A percentile compares a stretch with the other conserved stretches of the same genome.
These are phyloP conservation scores for Eidolon helvum DNA, from an alignment of 2,113 vertebrate genomes.

Conservation along the genomic window DNA sequence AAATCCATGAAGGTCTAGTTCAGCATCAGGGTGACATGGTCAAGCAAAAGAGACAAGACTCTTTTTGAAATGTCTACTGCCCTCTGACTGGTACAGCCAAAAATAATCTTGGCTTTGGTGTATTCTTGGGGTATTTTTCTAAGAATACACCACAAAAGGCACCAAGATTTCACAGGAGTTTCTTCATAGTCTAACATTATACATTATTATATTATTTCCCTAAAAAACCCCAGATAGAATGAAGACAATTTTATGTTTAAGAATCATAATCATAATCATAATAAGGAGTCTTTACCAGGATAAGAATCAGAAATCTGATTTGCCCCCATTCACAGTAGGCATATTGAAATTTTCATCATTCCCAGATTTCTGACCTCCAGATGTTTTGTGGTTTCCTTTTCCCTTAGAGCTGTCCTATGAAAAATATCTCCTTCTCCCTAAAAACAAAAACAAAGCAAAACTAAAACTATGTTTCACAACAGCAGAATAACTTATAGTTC, in stretches of 20 bases:
- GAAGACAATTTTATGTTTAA: slow-evolving; percentile 33
- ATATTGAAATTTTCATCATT: slow-evolving; percentile 41
- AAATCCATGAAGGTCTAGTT: neutral
- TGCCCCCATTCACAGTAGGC: neutral
- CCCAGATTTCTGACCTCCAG: slow-evolving; percentile 32
- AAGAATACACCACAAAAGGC: slow-evolving; percentile 48
- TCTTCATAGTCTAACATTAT: slow-evolving; percentile 12
- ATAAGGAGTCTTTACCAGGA: slow-evolving; percentile 28
- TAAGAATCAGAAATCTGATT: slow-evolving; percentile 34
- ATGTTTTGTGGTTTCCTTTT: slow-evolving; percentile 55
- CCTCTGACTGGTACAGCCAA: slow-evolving; percentile 15
- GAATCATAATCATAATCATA: neutral
- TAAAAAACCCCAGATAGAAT: slow-evolving; percentile 17
- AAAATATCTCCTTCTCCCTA: neutral
- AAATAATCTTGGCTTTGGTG: slow-evolving; percentile 48
- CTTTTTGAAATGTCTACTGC: slow-evolving; percentile 30
- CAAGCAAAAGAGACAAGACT: neutral
- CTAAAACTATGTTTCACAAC: slow-evolving; percentile 52
- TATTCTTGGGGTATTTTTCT: slow-evolving; percentile 50
- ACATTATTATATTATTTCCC: slow-evolving; percentile 8
- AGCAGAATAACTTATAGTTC: slow-evolving; percentile 30
- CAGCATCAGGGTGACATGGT: neutral
- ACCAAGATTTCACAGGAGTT: slow-evolving; percentile 36
- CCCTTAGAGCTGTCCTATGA: slow-evolving; percentile 30
- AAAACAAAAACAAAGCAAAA: neutral